These are phyloP conservation scores for Apogon talboti DNA, from an alignment of 2,797 vertebrate species.

Conservation along the genomic window DNA sequence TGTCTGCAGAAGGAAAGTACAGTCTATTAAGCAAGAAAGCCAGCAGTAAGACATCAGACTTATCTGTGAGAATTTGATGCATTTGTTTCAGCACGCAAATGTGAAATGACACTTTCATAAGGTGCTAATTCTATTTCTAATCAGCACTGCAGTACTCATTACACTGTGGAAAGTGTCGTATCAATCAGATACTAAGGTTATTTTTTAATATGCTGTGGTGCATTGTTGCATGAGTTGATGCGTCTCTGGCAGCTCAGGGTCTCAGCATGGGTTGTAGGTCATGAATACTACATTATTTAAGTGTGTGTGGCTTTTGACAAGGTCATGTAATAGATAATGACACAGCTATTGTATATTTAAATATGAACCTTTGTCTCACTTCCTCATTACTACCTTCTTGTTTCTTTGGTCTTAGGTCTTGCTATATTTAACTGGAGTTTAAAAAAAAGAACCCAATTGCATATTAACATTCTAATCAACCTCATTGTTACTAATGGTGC, in stretches of 20 bases:
- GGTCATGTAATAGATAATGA: not conserved
- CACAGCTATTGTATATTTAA: not conserved
- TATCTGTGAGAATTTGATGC: not conserved
- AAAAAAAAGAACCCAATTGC: not conserved
- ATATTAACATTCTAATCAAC: not conserved
- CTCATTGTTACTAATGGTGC: not conserved
- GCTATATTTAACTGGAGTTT: too few relatives aligned
- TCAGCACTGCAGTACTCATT: too few relatives aligned
- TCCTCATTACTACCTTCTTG: too few relatives aligned
- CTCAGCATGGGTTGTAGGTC: not conserved
- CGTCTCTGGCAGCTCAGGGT: slow-evolving; percentile 16
- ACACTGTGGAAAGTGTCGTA: too few relatives aligned
- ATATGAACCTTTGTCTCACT: not conserved
- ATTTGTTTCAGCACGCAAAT: not conserved
- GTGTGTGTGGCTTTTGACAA: slow-evolving; percentile 11
- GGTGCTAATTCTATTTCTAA: not conserved
- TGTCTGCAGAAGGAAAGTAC: not conserved
- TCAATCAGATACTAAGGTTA: not conserved
- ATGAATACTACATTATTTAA: slow-evolving; percentile 8
- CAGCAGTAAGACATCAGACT: not conserved
- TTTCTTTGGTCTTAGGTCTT: not conserved
- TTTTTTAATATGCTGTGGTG: slow-evolving; percentile 6
- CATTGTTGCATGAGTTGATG: slow-evolving; percentile 9
- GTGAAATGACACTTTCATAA: not conserved
- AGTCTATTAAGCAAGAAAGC: not conserved